Conservation (phyloP, 1,140 invertebrate species). For the Thaumatotibia leucotreta region DNA sequence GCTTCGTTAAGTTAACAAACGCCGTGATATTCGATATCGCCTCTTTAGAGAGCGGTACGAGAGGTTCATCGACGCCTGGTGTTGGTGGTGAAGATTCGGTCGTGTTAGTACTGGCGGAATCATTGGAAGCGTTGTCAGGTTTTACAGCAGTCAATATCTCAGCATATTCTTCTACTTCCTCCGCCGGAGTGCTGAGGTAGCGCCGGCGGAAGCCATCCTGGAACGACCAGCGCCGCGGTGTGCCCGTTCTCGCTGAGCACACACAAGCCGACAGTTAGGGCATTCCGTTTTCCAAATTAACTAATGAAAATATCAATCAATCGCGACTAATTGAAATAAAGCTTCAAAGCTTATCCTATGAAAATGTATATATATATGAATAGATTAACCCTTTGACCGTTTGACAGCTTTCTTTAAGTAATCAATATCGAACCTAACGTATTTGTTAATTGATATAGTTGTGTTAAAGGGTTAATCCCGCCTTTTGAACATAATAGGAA, state of each 20-base stretch:
- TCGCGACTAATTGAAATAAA: too few relatives aligned
- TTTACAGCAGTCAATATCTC: background rate
- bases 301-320: background rate
- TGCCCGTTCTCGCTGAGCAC: constrained; percentile 42
- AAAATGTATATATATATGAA: too few relatives aligned
- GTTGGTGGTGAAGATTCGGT: background rate
- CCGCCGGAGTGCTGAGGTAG: background rate
- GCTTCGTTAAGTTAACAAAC: background rate
- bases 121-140: background rate
- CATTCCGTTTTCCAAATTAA: constrained; percentile 2
- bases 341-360: too few relatives aligned
- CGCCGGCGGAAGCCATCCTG: background rate
- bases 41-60: background rate
- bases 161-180: background rate
- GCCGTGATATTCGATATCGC: background rate
- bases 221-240: constrained; percentile 16
- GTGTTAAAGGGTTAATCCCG: too few relatives aligned
- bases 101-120: background rate
- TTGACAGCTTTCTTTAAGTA: too few relatives aligned
- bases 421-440: too few relatives aligned
- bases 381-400: too few relatives aligned
- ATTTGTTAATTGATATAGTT: too few relatives aligned
- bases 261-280: constrained; percentile 48
- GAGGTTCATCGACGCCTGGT: background rate
- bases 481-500: too few relatives aligned